Evolutionary conservation across 2,888 invertebrate species (phyloP).

Genomic region (Poecilus cupreus): DNA sequence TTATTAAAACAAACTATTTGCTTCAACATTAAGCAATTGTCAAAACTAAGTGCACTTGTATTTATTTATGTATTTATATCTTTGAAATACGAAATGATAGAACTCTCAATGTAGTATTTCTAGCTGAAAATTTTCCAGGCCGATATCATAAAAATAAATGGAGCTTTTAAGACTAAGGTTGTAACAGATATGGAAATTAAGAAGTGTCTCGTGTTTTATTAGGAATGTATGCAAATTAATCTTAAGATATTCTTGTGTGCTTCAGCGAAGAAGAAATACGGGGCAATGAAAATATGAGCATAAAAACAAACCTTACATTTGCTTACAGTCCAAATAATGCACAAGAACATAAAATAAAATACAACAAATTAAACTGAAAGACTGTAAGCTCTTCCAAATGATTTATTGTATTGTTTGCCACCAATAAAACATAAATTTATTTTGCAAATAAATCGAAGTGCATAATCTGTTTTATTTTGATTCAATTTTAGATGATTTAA

Average conservation of each 20-base stretch:
- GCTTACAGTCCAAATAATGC: no score
- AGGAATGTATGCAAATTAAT: constrained; percentile 26
- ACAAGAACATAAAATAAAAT: not conserved
- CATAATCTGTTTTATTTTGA: not conserved
- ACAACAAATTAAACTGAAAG: not conserved
- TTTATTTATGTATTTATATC: not conserved
- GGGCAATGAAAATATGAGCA: not conserved
- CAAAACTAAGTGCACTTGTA: no score
- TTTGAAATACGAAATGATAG: not conserved
- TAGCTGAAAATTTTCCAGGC: not conserved
- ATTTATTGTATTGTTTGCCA: not conserved
- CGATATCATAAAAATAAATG: constrained; percentile 18
- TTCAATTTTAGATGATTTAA: not conserved
- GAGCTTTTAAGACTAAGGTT: not conserved
- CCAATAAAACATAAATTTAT: not conserved
- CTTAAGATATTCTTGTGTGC: constrained; percentile 8
- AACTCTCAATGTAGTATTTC: not conserved
- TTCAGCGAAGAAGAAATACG: not conserved
- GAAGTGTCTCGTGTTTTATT: constrained; percentile 6
- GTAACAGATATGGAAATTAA: not conserved
- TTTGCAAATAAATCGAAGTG: not conserved
- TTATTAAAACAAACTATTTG: no score
- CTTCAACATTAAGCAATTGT: no score
- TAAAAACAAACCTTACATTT: no score
- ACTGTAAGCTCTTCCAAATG: not conserved